phyloP scores from a whole-genome alignment of 2,113 vertebrate species.

The Rhinopomastus cyanomelas region DNA sequence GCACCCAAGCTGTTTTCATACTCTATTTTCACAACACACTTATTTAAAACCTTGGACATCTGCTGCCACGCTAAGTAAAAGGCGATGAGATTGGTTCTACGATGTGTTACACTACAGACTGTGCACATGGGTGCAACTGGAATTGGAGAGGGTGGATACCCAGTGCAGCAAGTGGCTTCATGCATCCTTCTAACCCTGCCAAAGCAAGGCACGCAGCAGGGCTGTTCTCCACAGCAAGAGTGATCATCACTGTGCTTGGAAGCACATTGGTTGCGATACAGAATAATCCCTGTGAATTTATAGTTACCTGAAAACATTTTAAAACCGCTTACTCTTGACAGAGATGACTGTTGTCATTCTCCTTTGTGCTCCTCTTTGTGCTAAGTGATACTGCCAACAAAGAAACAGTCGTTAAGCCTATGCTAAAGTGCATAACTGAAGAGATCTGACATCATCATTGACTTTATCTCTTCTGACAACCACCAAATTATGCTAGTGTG shows the following conservation, averaged over 20 bases:
- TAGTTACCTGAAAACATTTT: background rate
- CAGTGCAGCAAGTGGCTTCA: background rate
- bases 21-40: conserved; percentile 20
- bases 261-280: background rate
- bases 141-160: background rate
- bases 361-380: background rate
- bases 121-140: background rate
- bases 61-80: background rate
- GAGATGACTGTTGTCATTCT: background rate
- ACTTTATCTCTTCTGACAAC: background rate
- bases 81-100: background rate
- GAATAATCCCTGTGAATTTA: conserved; percentile 16
- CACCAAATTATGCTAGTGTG: background rate
- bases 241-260: background rate
- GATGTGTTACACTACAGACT: background rate
- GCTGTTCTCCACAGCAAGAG: background rate
- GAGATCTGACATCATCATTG: background rate
- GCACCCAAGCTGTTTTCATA: conserved; percentile 1
- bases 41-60: conserved; percentile 33
- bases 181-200: background rate
- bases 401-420: background rate
- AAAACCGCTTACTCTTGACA: conserved; percentile 6
- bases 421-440: background rate
- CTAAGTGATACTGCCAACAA: background rate
- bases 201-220: background rate